Conservation (phyloP, 1,140 invertebrate genomes). For the Gerris buenoi region DNA sequence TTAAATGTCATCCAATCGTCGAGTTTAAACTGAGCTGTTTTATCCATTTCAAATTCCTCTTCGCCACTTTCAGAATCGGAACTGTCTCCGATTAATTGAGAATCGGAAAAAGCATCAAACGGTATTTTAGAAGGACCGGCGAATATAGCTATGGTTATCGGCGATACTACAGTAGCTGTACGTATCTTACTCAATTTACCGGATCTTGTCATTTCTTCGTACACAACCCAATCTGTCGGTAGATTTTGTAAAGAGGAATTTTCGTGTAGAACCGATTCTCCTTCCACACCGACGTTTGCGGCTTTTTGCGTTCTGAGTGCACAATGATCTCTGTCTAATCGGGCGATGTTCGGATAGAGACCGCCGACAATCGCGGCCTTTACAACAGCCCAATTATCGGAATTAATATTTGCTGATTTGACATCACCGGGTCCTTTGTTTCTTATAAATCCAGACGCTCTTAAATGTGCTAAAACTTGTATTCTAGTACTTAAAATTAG, state of each 20-base stretch:
- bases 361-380: constrained; percentile 78
- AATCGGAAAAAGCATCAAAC: constrained; percentile 39
- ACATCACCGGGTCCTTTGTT: constrained; percentile 47
- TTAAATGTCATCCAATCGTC: constrained; percentile 72
- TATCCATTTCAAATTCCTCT: constrained; percentile 43
- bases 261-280: neutral
- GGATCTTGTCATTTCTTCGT: constrained; percentile 60
- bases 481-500: constrained; percentile 62
- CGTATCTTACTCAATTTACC: constrained; percentile 48
- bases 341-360: constrained; percentile 73
- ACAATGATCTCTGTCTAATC: constrained; percentile 41
- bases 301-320: constrained; percentile 43
- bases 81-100: constrained; percentile 24
- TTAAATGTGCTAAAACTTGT: constrained; percentile 69
- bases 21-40: constrained; percentile 43
- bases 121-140: constrained; percentile 52
- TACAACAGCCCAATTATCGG: constrained; percentile 79
- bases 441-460: constrained; percentile 67
- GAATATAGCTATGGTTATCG: constrained; percentile 63
- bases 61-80: constrained; percentile 32
- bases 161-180: constrained; percentile 60
- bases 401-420: constrained; percentile 63
- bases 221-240: constrained; percentile 68
- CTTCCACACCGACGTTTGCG: neutral
- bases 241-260: constrained; percentile 29